Evolutionary conservation across 2,797 vertebrate genomes (phyloP).

Genomic region (Naso thynnoides): DNA sequence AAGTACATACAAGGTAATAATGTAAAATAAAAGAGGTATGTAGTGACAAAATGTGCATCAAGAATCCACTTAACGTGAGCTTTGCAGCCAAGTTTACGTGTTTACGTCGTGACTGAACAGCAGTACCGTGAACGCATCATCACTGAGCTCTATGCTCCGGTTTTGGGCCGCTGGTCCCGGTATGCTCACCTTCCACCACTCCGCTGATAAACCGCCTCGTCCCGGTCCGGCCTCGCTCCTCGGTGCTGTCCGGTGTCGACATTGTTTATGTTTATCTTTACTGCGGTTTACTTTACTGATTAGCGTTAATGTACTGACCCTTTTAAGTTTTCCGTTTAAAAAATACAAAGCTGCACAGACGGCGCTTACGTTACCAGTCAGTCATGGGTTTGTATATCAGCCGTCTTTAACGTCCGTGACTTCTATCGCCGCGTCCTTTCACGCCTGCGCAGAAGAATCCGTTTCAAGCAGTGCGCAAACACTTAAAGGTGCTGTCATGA

Average conservation of each 20-base stretch:
- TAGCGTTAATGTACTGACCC: not conserved
- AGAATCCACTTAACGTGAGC: no score
- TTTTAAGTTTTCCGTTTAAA: not conserved
- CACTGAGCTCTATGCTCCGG: not conserved
- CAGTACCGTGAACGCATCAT: not conserved
- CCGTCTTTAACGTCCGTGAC: not conserved
- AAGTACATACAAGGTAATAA: no score
- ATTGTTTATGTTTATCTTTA: no score
- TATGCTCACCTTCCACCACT: conserved; percentile 93
- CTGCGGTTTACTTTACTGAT: conserved; percentile 44
- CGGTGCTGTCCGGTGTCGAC: conserved; percentile 45
- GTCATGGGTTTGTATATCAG: not conserved
- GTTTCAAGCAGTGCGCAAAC: not conserved
- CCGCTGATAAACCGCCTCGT: conserved; percentile 90
- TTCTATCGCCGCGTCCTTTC: conserved; percentile 3
- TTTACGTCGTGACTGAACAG: not conserved
- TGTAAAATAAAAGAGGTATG: no score
- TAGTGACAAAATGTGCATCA: no score
- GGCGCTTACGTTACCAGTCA: no score
- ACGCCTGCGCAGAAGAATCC: conserved; percentile 45
- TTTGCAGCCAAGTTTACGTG: not conserved
- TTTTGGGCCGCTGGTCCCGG: not conserved
- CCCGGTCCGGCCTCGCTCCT: conserved; percentile 52
- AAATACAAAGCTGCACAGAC: no score
- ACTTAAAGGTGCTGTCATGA: not conserved